phyloP scores from a whole-genome alignment of 2,888 invertebrate genomes.

The Ramazzottius varieornatus region DNA sequence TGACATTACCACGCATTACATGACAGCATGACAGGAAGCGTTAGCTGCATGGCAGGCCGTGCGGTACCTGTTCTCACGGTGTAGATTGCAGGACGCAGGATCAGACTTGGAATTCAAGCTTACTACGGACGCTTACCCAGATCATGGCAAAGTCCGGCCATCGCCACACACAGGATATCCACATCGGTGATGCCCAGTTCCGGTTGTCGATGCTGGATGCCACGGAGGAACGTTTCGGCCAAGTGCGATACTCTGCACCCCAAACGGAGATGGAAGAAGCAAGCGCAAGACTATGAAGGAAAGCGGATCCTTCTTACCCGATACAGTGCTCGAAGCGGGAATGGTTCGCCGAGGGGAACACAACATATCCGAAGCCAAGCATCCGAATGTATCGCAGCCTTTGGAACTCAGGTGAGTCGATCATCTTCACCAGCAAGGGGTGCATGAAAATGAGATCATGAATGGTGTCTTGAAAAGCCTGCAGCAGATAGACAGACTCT shows the following conservation, averaged over 20 bases:
- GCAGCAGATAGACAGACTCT: too few relatives aligned
- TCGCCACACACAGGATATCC: slow-evolving; percentile 30
- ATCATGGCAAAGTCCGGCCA: slow-evolving; percentile 40
- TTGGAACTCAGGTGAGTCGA: slow-evolving; percentile 35
- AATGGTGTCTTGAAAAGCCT: neutral
- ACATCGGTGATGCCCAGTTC: slow-evolving; percentile 23
- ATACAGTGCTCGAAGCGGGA: slow-evolving; percentile 35
- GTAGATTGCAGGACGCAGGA: too few relatives aligned
- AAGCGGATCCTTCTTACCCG: slow-evolving; percentile 22
- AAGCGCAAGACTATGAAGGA: neutral
- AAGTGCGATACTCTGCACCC: slow-evolving; percentile 29
- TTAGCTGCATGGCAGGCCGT: too few relatives aligned
- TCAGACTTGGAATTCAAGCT: too few relatives aligned
- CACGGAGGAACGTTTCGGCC: slow-evolving; percentile 25
- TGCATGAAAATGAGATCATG: slow-evolving; percentile 25
- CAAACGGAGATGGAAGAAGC: slow-evolving; percentile 5
- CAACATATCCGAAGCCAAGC: slow-evolving; percentile 27
- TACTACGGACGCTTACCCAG: too few relatives aligned
- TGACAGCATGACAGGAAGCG: too few relatives aligned
- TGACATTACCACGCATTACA: too few relatives aligned
- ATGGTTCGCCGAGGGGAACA: slow-evolving; percentile 29
- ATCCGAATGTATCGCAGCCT: slow-evolving; percentile 34
- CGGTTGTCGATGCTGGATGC: slow-evolving; percentile 20
- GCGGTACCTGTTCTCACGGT: too few relatives aligned
- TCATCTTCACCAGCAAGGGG: slow-evolving; percentile 27